Evolutionary conservation across 2,113 vertebrate species (phyloP), one percentile per base, ranked within the genome.

Genomic region (Hoplias malabaricus): DNA sequence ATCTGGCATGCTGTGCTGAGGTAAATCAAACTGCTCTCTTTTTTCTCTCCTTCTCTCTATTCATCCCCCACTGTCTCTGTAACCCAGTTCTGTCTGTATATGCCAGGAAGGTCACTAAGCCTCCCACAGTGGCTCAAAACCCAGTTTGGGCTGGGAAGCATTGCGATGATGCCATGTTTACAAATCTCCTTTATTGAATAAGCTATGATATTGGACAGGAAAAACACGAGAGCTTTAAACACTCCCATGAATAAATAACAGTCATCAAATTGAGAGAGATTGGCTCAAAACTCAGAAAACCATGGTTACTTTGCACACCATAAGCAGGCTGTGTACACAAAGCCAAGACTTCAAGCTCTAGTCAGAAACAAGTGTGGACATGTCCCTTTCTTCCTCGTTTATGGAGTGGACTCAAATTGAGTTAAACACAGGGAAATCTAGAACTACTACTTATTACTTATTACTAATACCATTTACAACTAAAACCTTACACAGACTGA

Each of bases 81-180:
- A 73, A 80, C 53, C 71, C 54, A 80, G 70, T 73, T 80, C 63
- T 69, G 53, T 59, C 48, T 73, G 48, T 8, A 21, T 57, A 48
- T 36, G 50, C 42, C 42, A 78, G 54, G 36, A 43, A 62, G 10
- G 2, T 40, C 4, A 5, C 69, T 38, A 77, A 70, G 59, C 38
- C n/a, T 40, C 46, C 54, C 33, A 25, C 23, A 29, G 23, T 46
- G 33, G 14, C 23, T 36, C 1, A 5, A 10, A 50, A 77, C 12
- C 14, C 27, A 29, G 1, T 31, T 65, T 31, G 29, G 29, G 46
- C 56, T 27, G 27, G 73, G 62, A 75, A 75, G 50, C 62, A 66
- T 9, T 9, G 50, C 29, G 61, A 40, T 42, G 8, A 21, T 36
- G 59, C 40, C 33, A 59, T 36, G 10, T 77, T 50, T 11, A 36